Percentiles rank a stretch among this genome's conserved stretches.
phyloP scores from a whole-genome alignment of 2,797 vertebrate species.

The Myotis pilosus region DNA sequence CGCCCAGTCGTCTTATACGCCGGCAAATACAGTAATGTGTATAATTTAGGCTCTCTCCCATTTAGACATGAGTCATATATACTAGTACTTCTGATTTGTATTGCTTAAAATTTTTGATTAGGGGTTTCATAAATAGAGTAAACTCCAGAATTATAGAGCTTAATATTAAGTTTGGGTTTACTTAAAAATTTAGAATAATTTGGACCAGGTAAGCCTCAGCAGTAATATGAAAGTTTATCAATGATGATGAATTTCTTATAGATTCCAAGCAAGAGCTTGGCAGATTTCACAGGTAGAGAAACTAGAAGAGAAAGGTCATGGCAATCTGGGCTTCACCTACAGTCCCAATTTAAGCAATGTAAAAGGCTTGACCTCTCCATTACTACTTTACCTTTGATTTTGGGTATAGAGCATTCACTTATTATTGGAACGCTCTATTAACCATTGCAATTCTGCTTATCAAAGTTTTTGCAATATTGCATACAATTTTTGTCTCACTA shows the following conservation, averaged over 20 bases:
- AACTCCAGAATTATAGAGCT: constrained; percentile 31
- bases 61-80: constrained; percentile 3
- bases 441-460: background rate
- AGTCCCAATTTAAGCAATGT: background rate
- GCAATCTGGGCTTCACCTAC: background rate
- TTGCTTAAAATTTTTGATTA: constrained; percentile 52
- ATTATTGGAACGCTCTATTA: background rate
- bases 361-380: background rate
- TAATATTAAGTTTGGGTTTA: background rate
- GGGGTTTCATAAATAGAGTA: constrained; percentile 30
- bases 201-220: background rate
- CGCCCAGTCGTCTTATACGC: too few relatives aligned
- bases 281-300: background rate
- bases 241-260: background rate
- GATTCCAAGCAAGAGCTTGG: background rate
- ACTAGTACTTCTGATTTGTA: background rate
- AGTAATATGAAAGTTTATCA: background rate
- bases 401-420: background rate
- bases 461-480: background rate
- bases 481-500: background rate
- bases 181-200: constrained; percentile 34
- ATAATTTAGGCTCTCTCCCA: background rate
- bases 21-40: too few relatives aligned
- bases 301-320: background rate
- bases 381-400: background rate